Evolutionary conservation across 92 coral and sea anemone genomes (phyloP), one percentile per base, ranked within the genome.

Genomic region (Muricea muricata): DNA sequence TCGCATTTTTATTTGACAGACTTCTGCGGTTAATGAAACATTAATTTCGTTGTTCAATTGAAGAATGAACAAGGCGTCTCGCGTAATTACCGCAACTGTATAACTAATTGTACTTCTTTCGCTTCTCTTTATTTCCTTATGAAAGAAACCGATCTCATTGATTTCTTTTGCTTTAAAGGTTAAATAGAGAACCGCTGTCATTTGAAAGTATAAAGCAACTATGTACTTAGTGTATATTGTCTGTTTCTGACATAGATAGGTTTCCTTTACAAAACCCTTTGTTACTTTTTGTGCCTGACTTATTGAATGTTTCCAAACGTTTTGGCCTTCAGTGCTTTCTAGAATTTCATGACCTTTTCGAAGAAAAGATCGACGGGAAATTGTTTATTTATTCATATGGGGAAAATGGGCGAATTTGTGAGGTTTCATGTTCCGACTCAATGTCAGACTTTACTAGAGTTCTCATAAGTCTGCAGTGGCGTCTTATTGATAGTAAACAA

Each of bases 21-120:
- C 65, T 47, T 45, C 21, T 66, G 57, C 80, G 61, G 26, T 54
- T 73, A 33, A 48, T 41, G 18, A 28, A 48, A 45, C 79, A 73
- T 73, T 73, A 47, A 42, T 61, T 73, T 73, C 37, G 33, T 45
- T 73, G 55, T 73, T 73, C 60, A 39, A 73, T 73, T 48, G 46
- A 73, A 73, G 58, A 41, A 46, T 37, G 54, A n/a, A 28, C 57
- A 73, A 73, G 79, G 80, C 80, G 80, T 75, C 61, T 75, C 65
- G 21, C 39, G 35, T 75, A 75, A 75, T 75, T 75, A 29, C 80
- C 80, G 61, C 61, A 35, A 63, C 15, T 63, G 39, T 63, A 13
- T 63, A 18, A 32, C 70, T 63, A 63, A 63, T 63, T 63, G 70
- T 63, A 24, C 12, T 60, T 28, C 68, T 14, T 28, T 60, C 68